Evolutionary conservation across 1,140 invertebrate species (phyloP).

Genomic region (Stratiolaelaps scimitus): DNA sequence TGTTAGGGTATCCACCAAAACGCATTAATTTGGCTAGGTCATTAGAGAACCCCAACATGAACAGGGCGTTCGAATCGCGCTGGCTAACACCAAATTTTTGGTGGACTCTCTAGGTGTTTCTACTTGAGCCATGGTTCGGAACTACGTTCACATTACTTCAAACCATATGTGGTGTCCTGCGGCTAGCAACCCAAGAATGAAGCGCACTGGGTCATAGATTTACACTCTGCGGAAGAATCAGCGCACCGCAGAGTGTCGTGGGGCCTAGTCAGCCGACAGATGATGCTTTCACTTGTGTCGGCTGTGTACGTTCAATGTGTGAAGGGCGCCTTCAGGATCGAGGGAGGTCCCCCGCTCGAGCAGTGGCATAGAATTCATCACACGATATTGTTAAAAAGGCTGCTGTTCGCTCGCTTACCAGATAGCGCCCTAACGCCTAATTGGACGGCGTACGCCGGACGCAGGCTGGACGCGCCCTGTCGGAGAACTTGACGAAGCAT

Average conservation of each 20-base stretch:
- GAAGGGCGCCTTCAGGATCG: background rate
- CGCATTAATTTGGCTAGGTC: too few relatives aligned
- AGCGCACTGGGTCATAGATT: too few relatives aligned
- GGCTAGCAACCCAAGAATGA: too few relatives aligned
- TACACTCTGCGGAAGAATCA: too few relatives aligned
- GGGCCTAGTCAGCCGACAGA: background rate
- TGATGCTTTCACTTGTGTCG: background rate
- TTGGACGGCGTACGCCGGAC: background rate
- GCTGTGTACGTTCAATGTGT: background rate
- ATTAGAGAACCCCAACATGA: too few relatives aligned
- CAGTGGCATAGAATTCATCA: background rate
- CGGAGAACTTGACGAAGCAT: slow-evolving; percentile 14
- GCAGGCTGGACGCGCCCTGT: background rate
- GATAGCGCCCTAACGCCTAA: background rate
- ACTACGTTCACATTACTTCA: too few relatives aligned
- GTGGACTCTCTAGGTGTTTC: too few relatives aligned
- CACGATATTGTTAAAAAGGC: background rate
- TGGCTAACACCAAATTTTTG: too few relatives aligned
- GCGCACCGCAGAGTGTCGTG: background rate
- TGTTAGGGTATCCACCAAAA: too few relatives aligned
- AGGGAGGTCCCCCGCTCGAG: background rate
- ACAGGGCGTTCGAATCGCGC: too few relatives aligned
- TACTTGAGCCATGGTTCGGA: too few relatives aligned
- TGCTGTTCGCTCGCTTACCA: background rate
- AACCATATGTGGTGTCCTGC: too few relatives aligned